Evolutionary conservation across 2,113 vertebrate species (phyloP).

Genomic region (Salvelinus namaycush): DNA sequence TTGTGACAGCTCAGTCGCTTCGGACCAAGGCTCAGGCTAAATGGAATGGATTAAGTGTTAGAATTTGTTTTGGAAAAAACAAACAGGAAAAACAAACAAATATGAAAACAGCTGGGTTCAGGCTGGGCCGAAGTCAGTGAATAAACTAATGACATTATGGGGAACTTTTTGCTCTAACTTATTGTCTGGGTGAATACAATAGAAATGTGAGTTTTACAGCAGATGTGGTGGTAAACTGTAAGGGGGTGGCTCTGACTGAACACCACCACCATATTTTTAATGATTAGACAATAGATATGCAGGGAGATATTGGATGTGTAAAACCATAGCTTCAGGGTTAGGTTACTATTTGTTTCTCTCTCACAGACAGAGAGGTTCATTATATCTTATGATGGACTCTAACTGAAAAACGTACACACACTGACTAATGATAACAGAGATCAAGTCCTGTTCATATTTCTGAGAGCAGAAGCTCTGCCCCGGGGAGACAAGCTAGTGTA

Average conservation of each 20-base stretch:
- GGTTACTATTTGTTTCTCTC: too few relatives aligned
- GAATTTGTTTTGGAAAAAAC: constrained; percentile 8
- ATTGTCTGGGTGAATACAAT: too few relatives aligned
- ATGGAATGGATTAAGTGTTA: constrained; percentile 58
- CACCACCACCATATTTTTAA: constrained; percentile 62
- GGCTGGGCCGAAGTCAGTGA: constrained; percentile 37
- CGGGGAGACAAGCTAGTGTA: neutral
- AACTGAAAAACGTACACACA: neutral
- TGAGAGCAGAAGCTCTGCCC: constrained; percentile 25
- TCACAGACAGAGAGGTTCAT: neutral
- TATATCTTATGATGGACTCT: neutral
- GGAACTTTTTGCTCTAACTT: too few relatives aligned
- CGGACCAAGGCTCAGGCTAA: constrained; percentile 53
- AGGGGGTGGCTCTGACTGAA: constrained; percentile 46
- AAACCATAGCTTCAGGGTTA: too few relatives aligned
- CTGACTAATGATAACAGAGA: constrained; percentile 38
- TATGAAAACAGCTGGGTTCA: constrained; percentile 28
- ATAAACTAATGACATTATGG: too few relatives aligned
- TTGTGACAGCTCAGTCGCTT: constrained; percentile 68
- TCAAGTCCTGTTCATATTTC: constrained; percentile 31
- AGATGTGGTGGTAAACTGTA: constrained; percentile 19
- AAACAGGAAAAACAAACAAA: constrained; percentile 16
- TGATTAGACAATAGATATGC: constrained; percentile 73
- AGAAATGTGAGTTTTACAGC: neutral
- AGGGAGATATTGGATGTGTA: constrained; percentile 55